Evolutionary conservation across 2,888 invertebrate genomes (phyloP).

Genomic region (Mimas tiliae): DNA sequence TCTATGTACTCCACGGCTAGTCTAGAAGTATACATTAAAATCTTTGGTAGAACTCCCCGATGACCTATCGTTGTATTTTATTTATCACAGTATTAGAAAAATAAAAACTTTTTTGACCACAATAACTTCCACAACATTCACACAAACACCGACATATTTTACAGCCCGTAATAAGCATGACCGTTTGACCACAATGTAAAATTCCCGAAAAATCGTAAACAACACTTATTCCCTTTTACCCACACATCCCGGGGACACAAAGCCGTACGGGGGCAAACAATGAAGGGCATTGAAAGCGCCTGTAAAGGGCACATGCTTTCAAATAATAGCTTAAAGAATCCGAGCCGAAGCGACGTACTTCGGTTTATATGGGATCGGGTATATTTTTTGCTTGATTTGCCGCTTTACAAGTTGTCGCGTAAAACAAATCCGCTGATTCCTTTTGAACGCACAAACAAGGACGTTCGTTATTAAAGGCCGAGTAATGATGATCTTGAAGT

Average conservation of each 20-base stretch:
- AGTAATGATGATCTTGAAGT: slow-evolving; percentile 28
- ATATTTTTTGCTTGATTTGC: slow-evolving; percentile 57
- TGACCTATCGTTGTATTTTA: no score
- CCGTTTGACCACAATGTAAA: not conserved
- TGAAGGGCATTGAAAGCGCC: slow-evolving; percentile 62
- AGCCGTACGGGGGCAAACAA: slow-evolving; percentile 61
- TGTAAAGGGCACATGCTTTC: slow-evolving; percentile 67
- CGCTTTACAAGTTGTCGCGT: slow-evolving; percentile 44
- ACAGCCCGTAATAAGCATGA: not conserved
- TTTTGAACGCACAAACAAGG: slow-evolving; percentile 21
- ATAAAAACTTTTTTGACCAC: not conserved
- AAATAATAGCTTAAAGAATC: slow-evolving; percentile 64
- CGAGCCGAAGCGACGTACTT: slow-evolving; percentile 53
- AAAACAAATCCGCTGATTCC: slow-evolving; percentile 54
- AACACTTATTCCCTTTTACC: slow-evolving; percentile 39
- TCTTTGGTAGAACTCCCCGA: no score
- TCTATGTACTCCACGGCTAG: no score
- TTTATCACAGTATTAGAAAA: no score
- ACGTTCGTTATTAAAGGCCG: slow-evolving; percentile 26
- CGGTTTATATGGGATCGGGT: slow-evolving; percentile 52
- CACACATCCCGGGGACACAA: slow-evolving; percentile 50
- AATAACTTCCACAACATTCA: not conserved
- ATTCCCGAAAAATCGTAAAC: slow-evolving; percentile 31
- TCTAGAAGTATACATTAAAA: no score
- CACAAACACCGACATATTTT: not conserved